Percentiles rank a stretch among this genome's conserved stretches.
Conservation (phyloP, 2,888 invertebrate species). For the Microdon myrmicae region DNA sequence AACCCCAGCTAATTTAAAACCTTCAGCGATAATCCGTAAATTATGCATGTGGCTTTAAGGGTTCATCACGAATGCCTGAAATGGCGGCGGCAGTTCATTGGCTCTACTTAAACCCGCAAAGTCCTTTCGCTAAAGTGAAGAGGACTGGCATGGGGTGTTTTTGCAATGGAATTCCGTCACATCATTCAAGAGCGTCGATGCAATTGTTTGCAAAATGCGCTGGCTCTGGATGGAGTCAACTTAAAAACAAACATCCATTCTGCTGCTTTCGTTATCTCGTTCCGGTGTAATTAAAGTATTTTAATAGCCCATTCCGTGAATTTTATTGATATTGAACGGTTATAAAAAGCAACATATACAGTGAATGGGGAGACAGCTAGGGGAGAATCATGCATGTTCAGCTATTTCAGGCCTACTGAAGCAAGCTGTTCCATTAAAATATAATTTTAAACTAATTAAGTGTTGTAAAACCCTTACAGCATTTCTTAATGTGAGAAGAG, state of each 20-base stretch:
- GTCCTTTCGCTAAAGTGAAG: constrained; percentile 20
- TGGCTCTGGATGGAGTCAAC: constrained; percentile 14
- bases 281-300: constrained; percentile 42
- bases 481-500: too few species aligned
- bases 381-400: too few species aligned
- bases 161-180: constrained; percentile 21
- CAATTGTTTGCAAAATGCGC: not conserved
- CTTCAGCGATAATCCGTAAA: constrained; percentile 29
- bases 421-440: too few species aligned
- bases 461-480: too few species aligned
- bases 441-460: too few species aligned
- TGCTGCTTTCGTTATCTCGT: constrained; percentile 36
- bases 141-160: constrained; percentile 15
- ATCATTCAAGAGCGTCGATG: too few species aligned
- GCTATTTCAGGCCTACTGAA: too few species aligned
- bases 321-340: constrained; percentile 27
- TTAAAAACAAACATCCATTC: constrained; percentile 44
- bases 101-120: constrained; percentile 15
- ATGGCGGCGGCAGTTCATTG: too few species aligned
- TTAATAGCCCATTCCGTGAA: constrained; percentile 33
- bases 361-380: too few species aligned
- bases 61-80: too few species aligned
- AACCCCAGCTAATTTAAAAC: not conserved
- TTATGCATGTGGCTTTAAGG: constrained; percentile 28
- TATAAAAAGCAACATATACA: constrained; percentile 12